A percentile compares a stretch with the other conserved stretches of the same genome.
Evolutionary conservation across 2,888 invertebrate genomes (phyloP).

Genomic region (Anthrax anthrax): DNA sequence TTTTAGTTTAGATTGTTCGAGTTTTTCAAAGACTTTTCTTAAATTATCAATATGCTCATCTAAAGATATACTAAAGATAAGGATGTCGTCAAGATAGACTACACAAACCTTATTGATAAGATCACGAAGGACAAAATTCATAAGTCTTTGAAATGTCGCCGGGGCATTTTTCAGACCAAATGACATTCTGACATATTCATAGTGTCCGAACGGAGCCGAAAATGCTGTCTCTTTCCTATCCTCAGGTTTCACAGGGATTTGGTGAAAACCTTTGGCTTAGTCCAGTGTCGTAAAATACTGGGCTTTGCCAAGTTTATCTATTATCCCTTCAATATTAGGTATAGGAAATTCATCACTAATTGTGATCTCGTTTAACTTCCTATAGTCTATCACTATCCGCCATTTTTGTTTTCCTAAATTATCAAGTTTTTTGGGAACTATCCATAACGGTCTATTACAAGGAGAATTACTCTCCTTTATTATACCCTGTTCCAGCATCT

Average conservation of each 20-base stretch:
- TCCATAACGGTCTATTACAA: not conserved
- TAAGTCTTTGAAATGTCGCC: not conserved
- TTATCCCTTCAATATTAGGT: constrained; percentile 15
- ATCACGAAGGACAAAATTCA: not conserved
- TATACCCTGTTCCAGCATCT: no score
- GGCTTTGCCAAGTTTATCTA: constrained; percentile 15
- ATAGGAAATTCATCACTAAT: constrained; percentile 14
- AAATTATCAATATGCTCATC: constrained; percentile 10
- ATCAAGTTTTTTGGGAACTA: not conserved
- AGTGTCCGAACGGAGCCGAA: constrained; percentile 18
- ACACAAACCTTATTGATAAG: not conserved
- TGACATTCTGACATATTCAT: constrained; percentile 15
- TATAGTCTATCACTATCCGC: not conserved
- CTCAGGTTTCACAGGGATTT: constrained; percentile 15
- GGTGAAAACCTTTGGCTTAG: constrained; percentile 17
- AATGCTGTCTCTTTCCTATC: constrained; percentile 21
- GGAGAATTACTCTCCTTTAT: not conserved
- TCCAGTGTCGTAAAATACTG: constrained; percentile 17
- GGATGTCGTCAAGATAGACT: constrained; percentile 12
- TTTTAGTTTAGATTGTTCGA: constrained; percentile 9
- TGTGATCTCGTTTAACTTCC: constrained; percentile 1
- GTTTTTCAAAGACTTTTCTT: constrained; percentile 3
- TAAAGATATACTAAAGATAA: constrained; percentile 11
- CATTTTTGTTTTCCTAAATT: not conserved
- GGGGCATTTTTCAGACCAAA: constrained; percentile 5